A percentile compares a stretch with the other conserved stretches of the same genome.
These are phyloP conservation scores for Macroglossus sobrinus DNA, from an alignment of 2,113 vertebrate genomes.

Conservation along the genomic window DNA sequence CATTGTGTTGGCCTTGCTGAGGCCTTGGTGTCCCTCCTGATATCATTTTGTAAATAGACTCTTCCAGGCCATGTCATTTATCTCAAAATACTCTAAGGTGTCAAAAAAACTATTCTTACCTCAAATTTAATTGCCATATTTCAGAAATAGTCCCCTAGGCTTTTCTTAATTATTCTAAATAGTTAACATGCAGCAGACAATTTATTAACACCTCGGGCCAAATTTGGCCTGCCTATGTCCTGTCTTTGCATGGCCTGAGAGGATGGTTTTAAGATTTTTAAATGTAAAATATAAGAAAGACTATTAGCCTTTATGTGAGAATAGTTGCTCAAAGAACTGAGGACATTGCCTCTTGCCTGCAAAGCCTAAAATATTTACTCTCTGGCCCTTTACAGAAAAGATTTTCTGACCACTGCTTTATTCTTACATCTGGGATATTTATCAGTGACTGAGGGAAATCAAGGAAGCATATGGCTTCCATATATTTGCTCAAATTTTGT, in stretches of 20 bases:
- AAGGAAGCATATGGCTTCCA: not conserved
- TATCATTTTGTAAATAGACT: not conserved
- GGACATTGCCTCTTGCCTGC: not conserved
- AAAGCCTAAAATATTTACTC: not conserved
- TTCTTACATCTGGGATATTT: not conserved
- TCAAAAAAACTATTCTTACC: not conserved
- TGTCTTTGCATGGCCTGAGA: not conserved
- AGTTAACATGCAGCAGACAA: not conserved
- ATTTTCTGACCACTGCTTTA: not conserved
- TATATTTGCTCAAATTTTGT: not conserved
- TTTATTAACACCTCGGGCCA: not conserved
- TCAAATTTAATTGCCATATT: slow-evolving; percentile 13
- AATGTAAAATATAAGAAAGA: not conserved
- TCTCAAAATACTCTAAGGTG: not conserved
- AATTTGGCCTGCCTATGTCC: not conserved
- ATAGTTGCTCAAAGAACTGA: not conserved
- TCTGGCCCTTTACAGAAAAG: not conserved
- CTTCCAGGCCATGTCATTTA: not conserved
- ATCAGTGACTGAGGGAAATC: not conserved
- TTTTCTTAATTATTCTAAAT: not conserved
- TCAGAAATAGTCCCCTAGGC: not conserved
- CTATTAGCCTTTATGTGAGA: not conserved
- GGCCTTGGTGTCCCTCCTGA: not conserved
- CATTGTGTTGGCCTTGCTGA: not conserved
- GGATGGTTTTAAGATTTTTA: not conserved